Conservation (phyloP, 2,113 vertebrate species). For the Neoarius graeffei region DNA sequence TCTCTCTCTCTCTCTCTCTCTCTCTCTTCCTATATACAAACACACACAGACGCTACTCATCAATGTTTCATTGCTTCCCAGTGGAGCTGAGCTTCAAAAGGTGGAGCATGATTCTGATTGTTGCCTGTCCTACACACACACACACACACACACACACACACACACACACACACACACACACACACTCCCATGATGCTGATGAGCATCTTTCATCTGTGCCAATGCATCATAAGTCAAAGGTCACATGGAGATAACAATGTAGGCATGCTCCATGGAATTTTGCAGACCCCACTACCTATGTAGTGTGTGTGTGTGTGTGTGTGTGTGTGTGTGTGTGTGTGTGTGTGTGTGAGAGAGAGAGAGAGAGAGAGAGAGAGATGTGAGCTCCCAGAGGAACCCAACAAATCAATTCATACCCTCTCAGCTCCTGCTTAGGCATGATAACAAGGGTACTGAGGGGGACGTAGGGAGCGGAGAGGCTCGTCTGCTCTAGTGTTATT, state of each 20-base stretch:
- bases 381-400: constrained; percentile 27
- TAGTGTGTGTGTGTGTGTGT: constrained; percentile 34
- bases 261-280: constrained; percentile 80
- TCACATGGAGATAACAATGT: constrained; percentile 72
- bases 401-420: constrained; percentile 23
- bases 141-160: constrained; percentile 56
- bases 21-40: constrained; percentile 32
- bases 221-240: constrained; percentile 67
- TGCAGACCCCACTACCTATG: constrained; percentile 62
- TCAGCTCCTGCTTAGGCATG: constrained; percentile 27
- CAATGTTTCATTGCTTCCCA: constrained; percentile 93
- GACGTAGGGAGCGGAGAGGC: constrained; percentile 7
- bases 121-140: constrained; percentile 76
- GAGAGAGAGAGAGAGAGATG: background rate
- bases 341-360: background rate
- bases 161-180: constrained; percentile 44
- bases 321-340: constrained; percentile 20
- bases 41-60: constrained; percentile 72
- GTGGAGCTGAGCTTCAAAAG: constrained; percentile 90
- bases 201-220: constrained; percentile 81
- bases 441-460: constrained; percentile 23
- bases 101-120: constrained; percentile 84
- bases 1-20: constrained; percentile 24
- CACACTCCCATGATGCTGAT: constrained; percentile 75
- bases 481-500: background rate